Conservation (phyloP, 1,140 invertebrate genomes). For the Aethina tumida region DNA sequence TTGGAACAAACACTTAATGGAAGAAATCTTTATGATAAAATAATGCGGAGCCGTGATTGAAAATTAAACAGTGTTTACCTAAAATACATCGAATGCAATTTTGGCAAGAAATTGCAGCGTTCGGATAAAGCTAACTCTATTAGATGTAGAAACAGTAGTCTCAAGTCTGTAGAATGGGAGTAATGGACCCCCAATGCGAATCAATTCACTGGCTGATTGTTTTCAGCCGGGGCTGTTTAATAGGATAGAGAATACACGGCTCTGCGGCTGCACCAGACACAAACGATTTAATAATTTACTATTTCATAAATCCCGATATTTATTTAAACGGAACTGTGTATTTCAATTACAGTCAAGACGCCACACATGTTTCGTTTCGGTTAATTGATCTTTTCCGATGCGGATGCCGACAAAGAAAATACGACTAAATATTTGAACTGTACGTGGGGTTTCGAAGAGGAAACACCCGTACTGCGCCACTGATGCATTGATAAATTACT, state of each 20-base stretch:
- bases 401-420: too few species aligned
- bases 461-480: too few species aligned
- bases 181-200: slow-evolving; percentile 37
- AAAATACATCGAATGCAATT: slow-evolving; percentile 25
- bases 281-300: slow-evolving; percentile 30
- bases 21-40: background rate
- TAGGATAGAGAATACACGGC: slow-evolving; percentile 27
- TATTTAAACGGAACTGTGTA: too few species aligned
- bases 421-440: too few species aligned
- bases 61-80: slow-evolving; percentile 26
- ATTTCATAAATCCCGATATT: slow-evolving; percentile 19
- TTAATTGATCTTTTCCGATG: too few species aligned
- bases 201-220: slow-evolving; percentile 36
- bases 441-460: too few species aligned
- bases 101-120: slow-evolving; percentile 23
- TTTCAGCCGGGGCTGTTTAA: slow-evolving; percentile 34
- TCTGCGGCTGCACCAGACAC: slow-evolving; percentile 29
- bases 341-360: too few species aligned
- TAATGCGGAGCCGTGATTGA: background rate
- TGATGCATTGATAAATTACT: too few species aligned
- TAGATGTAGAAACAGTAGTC: slow-evolving; percentile 24
- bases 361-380: too few species aligned
- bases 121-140: slow-evolving; percentile 17
- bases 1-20: too few species aligned
- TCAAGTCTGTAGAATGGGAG: slow-evolving; percentile 26